Evolutionary conservation across 2,113 vertebrate genomes (phyloP).

Genomic region (Hemichromis elongatus): DNA sequence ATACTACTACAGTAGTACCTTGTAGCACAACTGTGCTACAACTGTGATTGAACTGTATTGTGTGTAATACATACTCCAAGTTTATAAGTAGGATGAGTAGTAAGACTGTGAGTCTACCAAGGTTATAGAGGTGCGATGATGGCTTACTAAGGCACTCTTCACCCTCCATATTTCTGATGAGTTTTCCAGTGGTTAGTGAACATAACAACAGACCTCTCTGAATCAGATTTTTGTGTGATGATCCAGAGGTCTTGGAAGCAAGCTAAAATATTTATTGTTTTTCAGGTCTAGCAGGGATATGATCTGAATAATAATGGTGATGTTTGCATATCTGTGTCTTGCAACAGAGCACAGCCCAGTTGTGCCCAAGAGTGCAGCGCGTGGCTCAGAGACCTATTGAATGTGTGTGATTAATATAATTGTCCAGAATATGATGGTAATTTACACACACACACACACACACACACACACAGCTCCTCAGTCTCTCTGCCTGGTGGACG

Average conservation of each 20-base stretch:
- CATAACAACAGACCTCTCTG: not conserved
- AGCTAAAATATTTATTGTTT: not conserved
- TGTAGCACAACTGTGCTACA: not conserved
- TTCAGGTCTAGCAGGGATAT: not conserved
- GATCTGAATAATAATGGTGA: not conserved
- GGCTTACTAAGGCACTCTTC: not conserved
- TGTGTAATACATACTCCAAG: accelerated
- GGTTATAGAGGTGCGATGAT: not conserved
- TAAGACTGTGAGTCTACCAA: not conserved
- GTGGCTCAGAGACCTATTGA: not conserved
- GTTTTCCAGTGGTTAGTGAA: not conserved
- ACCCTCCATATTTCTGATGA: not conserved
- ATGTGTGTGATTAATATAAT: not conserved
- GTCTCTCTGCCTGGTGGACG: not conserved
- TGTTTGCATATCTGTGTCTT: not conserved
- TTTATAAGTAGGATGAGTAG: not conserved
- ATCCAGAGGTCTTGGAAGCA: not conserved
- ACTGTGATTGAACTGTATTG: not conserved
- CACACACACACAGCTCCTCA: not conserved
- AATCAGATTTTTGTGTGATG: not conserved
- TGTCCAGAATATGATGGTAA: not conserved
- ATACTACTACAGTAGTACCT: not conserved
- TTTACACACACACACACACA: not conserved
- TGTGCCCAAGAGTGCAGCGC: not conserved
- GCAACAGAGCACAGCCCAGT: not conserved